Base-by-base conservation (phyloP, 1,140 invertebrate genomes). In the Pseudomyrmex concolor region DNA sequence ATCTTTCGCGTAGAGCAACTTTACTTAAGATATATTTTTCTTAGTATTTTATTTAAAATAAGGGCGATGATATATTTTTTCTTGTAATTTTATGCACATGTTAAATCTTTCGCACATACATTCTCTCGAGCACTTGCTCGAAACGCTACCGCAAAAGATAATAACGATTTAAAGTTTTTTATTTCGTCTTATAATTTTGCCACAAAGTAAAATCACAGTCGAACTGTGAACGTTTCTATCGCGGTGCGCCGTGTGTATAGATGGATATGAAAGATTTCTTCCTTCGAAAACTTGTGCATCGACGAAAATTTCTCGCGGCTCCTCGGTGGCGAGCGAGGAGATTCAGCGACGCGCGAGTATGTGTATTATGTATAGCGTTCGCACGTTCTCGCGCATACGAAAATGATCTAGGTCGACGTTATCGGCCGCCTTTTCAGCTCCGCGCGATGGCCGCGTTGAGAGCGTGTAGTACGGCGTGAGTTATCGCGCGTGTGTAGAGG, bases 231-330 rank as follows among this genome's bases (percentile, higher is more conserved):
- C 57, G 68, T 83, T 22, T 66, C 34, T 64, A 71, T 62, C 72
- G 73, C 63, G 17, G n/a, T 25, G 77, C 50, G 45, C 64, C 45
- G 5, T 25, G 15, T 25, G 17, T 86, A 83, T 68, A 83, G 70
- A 72, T 64, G 60, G 50, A 71, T 62, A 57, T 72, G 62, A 86
- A 84, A 84, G 72, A 86, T 86, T 74, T 80, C 63, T 76, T 66
- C 12, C 57, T 15, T n/a, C 43, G 62, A 54, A 60, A 84, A 74
- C 50, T 86, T 86, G 64, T 5, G 63, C 48, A 55, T 86, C 81
- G 45, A 73, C 67, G 45, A 74, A 77, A 34, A 83, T 60, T 67
- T 76, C 84, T 74, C 25, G 15, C 22, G 57, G 57, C 67, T 70
- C 48, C 62, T 34, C n/a, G 68, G 22, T 12, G 15, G 13, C 51